A percentile compares a stretch with the other conserved stretches of the same genome.
Conservation (phyloP, 2,888 invertebrate genomes). For the Seira ritae region DNA sequence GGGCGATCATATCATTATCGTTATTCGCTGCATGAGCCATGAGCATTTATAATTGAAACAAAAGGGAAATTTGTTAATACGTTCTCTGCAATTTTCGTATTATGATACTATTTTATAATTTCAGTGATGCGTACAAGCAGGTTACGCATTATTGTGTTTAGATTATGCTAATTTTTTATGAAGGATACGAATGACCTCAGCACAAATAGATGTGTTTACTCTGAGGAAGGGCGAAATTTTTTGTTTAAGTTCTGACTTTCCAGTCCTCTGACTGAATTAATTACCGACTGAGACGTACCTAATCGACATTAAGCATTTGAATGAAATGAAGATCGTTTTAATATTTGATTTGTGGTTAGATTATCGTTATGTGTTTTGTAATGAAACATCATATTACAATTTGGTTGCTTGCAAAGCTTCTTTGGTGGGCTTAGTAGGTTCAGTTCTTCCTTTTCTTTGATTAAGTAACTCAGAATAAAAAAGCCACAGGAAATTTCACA, state of each 20-base stretch:
- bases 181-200: constrained; percentile 36
- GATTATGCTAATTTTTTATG: background rate
- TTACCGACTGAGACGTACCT: constrained; percentile 7
- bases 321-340: too few species aligned
- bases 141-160: constrained; percentile 5
- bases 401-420: too few species aligned
- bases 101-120: background rate
- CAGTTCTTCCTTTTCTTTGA: too few species aligned
- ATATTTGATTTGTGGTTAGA: too few species aligned
- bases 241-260: constrained; percentile 38
- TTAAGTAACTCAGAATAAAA: too few species aligned
- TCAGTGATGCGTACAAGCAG: background rate
- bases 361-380: too few species aligned
- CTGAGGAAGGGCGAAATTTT: constrained; percentile 34
- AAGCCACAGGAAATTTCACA: too few species aligned
- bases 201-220: constrained; percentile 44
- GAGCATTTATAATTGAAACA: background rate
- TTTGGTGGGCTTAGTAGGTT: too few species aligned
- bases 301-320: too few species aligned
- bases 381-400: too few species aligned
- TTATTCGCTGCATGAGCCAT: background rate
- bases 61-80: constrained; percentile 9
- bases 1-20: too few species aligned
- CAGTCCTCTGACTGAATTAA: constrained; percentile 47
- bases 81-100: background rate